A percentile compares a stretch with the other conserved stretches of the same genome.
Evolutionary conservation across 2,797 vertebrate species (phyloP).

Genomic region (Channallabes apus): DNA sequence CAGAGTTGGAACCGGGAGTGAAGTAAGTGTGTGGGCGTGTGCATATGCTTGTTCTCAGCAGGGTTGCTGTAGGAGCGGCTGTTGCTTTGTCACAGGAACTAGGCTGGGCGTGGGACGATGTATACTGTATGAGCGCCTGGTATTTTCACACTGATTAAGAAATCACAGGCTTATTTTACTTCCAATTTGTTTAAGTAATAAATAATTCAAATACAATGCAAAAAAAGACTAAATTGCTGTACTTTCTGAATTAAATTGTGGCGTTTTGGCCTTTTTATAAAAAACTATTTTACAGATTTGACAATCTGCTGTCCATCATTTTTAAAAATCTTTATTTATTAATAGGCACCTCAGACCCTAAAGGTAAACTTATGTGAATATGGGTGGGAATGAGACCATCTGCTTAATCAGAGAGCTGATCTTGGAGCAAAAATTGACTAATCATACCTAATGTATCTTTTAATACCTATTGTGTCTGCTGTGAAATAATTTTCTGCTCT

Average conservation of each 20-base stretch:
- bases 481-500: too few species aligned
- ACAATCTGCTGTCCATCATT: too few species aligned
- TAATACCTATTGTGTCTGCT: too few species aligned
- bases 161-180: not conserved
- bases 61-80: not conserved
- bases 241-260: not conserved
- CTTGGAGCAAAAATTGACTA: not conserved
- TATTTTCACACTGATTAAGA: not conserved
- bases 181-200: not conserved
- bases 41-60: conserved; percentile 16
- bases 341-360: not conserved
- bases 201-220: not conserved
- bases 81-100: not conserved
- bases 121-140: not conserved
- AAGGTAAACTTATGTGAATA: too few species aligned
- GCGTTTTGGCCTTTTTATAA: not conserved
- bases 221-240: not conserved
- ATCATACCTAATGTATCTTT: too few species aligned
- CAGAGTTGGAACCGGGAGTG: not conserved
- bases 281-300: not conserved
- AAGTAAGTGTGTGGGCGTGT: not conserved
- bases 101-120: not conserved
- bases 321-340: too few species aligned
- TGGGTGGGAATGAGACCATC: too few species aligned
- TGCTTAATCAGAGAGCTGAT: not conserved